Evolutionary conservation across 2,113 vertebrate species (phyloP), one percentile per base, ranked within the genome.

Genomic region (Lophochroa leadbeateri): DNA sequence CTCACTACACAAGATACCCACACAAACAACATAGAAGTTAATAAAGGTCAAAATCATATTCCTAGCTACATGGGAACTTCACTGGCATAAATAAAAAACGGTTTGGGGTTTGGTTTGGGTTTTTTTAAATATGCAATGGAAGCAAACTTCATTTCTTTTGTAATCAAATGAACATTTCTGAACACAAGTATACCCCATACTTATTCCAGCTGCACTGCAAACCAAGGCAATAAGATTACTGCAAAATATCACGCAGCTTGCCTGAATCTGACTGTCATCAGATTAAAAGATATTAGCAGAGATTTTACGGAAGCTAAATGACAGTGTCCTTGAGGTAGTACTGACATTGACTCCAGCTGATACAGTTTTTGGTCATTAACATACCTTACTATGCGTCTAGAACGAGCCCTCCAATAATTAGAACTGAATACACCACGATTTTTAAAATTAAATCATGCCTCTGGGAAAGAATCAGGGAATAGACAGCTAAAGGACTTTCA

Each of bases 401-500:
- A 97, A 97, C 58, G 17, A 97, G 82, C 72, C 80, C 95, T 97
- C 95, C 84, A 97, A 97, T 97, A 98, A 98, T 98, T 98, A 98
- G 97, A 97, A 94, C 97, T 97, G 88, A 96, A 97, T 88, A 97
- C 88, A 96, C 91, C 72, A 86, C 25, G 81, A 93, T 97, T 98
- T 97, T 97, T 97, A 96, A 98, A 98, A 98, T 98, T 98, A 98
- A 98, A 98, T 97, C 96, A 97, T 97, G 97, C 97, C 98, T 98
- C 94, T 98, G 97, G 98, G 97, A 98, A 97, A 97, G 96, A 97
- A 96, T 97, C 68, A 67, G 94, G 95, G 94, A 98, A 97, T 96
- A 97, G 95, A 97, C 94, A 94, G 94, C 97, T 97, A 98, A 98
- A 98, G 97, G 97, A 97, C 98, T 98, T 97, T 78, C 93, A 98